Percentiles rank a stretch among this genome's conserved stretches.
These are phyloP conservation scores for Enoplosus armatus DNA, from an alignment of 2,797 vertebrate genomes.

Conservation along the genomic window DNA sequence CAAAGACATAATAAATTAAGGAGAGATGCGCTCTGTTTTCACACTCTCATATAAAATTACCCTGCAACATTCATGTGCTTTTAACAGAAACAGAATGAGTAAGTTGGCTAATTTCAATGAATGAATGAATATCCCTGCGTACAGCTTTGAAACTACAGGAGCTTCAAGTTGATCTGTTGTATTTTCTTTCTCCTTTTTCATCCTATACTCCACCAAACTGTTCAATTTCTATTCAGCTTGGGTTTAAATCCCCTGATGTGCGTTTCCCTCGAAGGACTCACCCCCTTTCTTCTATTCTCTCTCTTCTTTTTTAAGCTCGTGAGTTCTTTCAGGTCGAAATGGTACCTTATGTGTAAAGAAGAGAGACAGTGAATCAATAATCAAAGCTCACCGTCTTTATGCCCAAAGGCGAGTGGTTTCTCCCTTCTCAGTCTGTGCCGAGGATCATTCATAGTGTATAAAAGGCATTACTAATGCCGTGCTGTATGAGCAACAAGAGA, in stretches of 20 bases:
- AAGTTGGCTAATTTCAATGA: slow-evolving; percentile 36
- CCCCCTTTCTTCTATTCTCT: slow-evolving; percentile 70
- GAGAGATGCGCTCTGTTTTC: slow-evolving; percentile 39
- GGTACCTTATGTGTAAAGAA: slow-evolving; percentile 78
- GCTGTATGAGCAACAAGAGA: slow-evolving; percentile 62
- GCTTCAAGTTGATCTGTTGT: slow-evolving; percentile 53
- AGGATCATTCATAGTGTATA: slow-evolving; percentile 76
- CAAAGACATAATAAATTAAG: slow-evolving; percentile 71
- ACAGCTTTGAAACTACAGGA: slow-evolving; percentile 29
- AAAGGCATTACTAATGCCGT: slow-evolving; percentile 79
- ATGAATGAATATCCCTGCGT: slow-evolving; percentile 22
- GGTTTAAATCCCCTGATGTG: slow-evolving; percentile 64
- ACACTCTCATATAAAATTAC: slow-evolving; percentile 44
- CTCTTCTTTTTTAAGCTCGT: slow-evolving; percentile 68
- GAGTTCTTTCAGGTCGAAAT: slow-evolving; percentile 77
- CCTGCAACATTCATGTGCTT: slow-evolving; percentile 33
- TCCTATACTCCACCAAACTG: slow-evolving; percentile 43
- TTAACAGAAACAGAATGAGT: slow-evolving; percentile 40
- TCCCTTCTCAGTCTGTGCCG: slow-evolving; percentile 63
- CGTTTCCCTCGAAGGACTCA: slow-evolving; percentile 68
- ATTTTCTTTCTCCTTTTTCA: slow-evolving; percentile 37
- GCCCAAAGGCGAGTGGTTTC: slow-evolving; percentile 78
- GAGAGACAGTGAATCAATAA: slow-evolving; percentile 83
- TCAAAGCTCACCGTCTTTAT: slow-evolving; percentile 79
- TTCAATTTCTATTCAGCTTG: slow-evolving; percentile 65